Base-by-base conservation (phyloP, 2,797 vertebrate genomes). In the Tinamus major region DNA sequence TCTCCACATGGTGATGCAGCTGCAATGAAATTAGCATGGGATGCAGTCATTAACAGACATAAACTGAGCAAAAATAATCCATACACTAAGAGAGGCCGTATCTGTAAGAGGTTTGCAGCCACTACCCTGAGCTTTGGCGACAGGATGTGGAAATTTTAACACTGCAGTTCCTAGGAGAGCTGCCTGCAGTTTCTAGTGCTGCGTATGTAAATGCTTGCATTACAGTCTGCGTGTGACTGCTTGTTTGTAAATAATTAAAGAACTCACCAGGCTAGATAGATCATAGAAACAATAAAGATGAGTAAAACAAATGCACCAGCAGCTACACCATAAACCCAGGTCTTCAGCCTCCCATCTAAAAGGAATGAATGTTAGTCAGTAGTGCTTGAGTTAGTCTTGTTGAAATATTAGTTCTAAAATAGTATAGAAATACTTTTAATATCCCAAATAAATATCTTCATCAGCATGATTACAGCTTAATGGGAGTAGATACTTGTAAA, bases 181-280 rank as follows among this genome's bases (percentile, higher is more conserved):
- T 12, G n/a, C 8, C 35, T 65, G 62, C 55, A 85, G 69, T 63
- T 95, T 62, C 70, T 79, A 65, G 24, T 78, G 58, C 0, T 5
- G 78, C 33, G 70, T 33, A 58, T 42, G 49, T 44, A 88, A 90
- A 86, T 1, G 7, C 37, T 77, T 86, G 63, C 64, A 65, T 82
- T 85, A 71, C 11, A 65, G 78, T 89, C 89, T 86, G 51, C 42
- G 29, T 77, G n/a, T 23, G 71, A 80, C 84, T 85, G 59, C 39
- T 90, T 77, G 37, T 96, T 72, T 89, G 94, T 94, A 85, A 97
- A 96, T 91, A 90, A 92, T 93, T 92, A 90, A 96, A 93, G 84
- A 95, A 99, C 99, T 99, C 98, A 99, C 99, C 99, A 99, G 97
- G 99, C 99, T 98, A 99, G 98, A 98, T 99, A 99, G 98, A 99